These are phyloP conservation scores for Syritta pipiens DNA, from an alignment of 2,888 invertebrate genomes.

Conservation along the genomic window DNA sequence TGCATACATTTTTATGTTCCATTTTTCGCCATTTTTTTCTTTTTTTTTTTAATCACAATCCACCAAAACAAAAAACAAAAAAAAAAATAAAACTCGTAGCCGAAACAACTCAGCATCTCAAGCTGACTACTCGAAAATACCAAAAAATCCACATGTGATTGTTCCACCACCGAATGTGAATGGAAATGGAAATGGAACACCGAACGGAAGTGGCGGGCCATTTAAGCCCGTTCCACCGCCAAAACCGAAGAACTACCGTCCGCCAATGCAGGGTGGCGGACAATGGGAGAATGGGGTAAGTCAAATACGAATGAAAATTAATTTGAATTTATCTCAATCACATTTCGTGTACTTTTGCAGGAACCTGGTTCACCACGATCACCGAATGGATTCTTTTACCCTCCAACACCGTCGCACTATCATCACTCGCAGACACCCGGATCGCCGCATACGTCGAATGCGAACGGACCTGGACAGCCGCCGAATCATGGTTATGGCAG, in stretches of 20 bases:
- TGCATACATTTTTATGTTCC: slow-evolving; percentile 68
- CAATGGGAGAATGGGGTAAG: slow-evolving; percentile 81
- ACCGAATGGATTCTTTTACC: slow-evolving; percentile 79
- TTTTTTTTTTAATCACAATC: slow-evolving; percentile 63
- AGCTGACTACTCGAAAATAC: slow-evolving; percentile 81
- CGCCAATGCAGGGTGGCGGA: slow-evolving; percentile 81
- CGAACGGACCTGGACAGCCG: slow-evolving; percentile 56
- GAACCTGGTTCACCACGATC: slow-evolving; percentile 79
- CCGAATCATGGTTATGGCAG: slow-evolving; percentile 73
- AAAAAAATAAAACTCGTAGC: slow-evolving; percentile 73
- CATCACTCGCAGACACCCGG: slow-evolving; percentile 77
- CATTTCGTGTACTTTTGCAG: slow-evolving; percentile 71
- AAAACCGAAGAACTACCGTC: slow-evolving; percentile 94
- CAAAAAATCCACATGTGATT: slow-evolving; percentile 77
- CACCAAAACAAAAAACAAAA: slow-evolving; percentile 36
- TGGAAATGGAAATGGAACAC: slow-evolving; percentile 73
- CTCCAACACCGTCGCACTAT: slow-evolving; percentile 78
- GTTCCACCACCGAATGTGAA: slow-evolving; percentile 75
- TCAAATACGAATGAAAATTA: slow-evolving; percentile 11
- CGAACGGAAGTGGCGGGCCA: slow-evolving; percentile 78
- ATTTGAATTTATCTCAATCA: slow-evolving; percentile 8
- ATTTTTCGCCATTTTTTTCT: slow-evolving; percentile 59
- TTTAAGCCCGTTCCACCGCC: slow-evolving; percentile 96
- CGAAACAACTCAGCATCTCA: slow-evolving; percentile 83
- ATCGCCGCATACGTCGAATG: slow-evolving; percentile 71